phyloP scores from a whole-genome alignment of 1,140 invertebrate species.

The Drosophila nigrodunni region DNA sequence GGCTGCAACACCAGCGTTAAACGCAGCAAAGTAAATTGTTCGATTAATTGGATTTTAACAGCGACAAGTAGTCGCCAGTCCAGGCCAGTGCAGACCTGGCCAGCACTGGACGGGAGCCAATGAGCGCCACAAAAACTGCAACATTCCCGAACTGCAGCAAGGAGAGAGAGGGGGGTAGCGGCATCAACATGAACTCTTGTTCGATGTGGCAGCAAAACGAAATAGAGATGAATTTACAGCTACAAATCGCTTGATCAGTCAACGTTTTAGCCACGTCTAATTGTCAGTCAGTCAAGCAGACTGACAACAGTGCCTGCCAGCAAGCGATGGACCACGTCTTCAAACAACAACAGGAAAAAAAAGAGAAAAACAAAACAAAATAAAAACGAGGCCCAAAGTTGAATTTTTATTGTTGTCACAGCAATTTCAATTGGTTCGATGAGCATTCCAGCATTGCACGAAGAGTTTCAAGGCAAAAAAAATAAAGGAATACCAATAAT shows the following conservation, averaged over 20 bases:
- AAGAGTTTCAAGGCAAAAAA: conserved; percentile 43
- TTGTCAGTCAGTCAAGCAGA: conserved; percentile 77
- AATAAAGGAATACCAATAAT: conserved; percentile 29
- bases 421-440: conserved; percentile 85
- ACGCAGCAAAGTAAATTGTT: conserved; percentile 84
- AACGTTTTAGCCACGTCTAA: conserved; percentile 83
- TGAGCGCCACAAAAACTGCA: conserved; percentile 52
- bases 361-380: too few species aligned
- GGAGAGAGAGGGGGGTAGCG: conserved; percentile 8
- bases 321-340: conserved; percentile 6
- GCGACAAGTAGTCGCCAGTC: conserved; percentile 79
- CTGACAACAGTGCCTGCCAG: conserved; percentile 20
- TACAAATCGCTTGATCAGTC: conserved; percentile 84
- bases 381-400: conserved; percentile 64
- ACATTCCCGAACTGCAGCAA: conserved; percentile 43
- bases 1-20: conserved; percentile 74
- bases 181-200: conserved; percentile 62
- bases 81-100: conserved; percentile 14
- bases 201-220: conserved; percentile 53
- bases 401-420: conserved; percentile 85
- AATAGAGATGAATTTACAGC: conserved; percentile 84
- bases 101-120: conserved; percentile 19
- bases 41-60: conserved; percentile 84
- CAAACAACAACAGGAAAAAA: conserved; percentile 60
- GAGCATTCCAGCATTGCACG: conserved; percentile 83